Evolutionary conservation across 1,140 invertebrate species (phyloP), one percentile per base, ranked within the genome.

Genomic region (Ptiloglossa arizonensis): DNA sequence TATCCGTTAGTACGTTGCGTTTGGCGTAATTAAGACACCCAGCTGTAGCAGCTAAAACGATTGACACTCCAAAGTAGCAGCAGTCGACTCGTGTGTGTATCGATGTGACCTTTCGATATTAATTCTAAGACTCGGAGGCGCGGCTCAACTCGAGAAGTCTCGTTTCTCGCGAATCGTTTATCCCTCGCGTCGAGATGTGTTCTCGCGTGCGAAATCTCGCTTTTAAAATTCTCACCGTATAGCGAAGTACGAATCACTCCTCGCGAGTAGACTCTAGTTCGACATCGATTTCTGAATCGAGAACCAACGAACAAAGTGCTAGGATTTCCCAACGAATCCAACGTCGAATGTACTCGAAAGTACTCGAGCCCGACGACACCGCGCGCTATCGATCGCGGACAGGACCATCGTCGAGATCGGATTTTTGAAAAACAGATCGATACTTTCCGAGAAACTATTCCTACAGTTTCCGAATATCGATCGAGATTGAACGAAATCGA

Each of bases 21-120:
- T 68, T n/a, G 35, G 35, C 44, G 62, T 63, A 54, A 68, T 46
- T 57, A 54, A 75, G 72, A 24, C 52, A 57, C 50, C n/a, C 64
- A 44, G 38, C 22, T 52, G 63, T 59, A 66, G 60, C 19, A 29
- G 71, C 35, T 54, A 66, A n/a, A n/a, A 68, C 22, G 63, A 56
- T 56, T 17, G 73, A 44, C 11, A 44, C 32, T 8, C 73, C 24
- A 69, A 75, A 75, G 69, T 75, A 75, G 73, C 41, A 57, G 27
- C 64, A 32, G 48, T 44, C 52, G 64, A 59, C 73, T 68, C 38
- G 41, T 59, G 29, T 52, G 50, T 60, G 64, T 75, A 75, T 75
- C 73, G 64, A 75, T 75, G 73, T 75, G 73, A 75, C 64, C 73
- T 75, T 69, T 75, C 41, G 62, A 38, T 48, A 59, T 75, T 75